Evolutionary conservation across 1,140 invertebrate genomes (phyloP), one percentile per base, ranked within the genome.

Genomic region (Heliconius congener): DNA sequence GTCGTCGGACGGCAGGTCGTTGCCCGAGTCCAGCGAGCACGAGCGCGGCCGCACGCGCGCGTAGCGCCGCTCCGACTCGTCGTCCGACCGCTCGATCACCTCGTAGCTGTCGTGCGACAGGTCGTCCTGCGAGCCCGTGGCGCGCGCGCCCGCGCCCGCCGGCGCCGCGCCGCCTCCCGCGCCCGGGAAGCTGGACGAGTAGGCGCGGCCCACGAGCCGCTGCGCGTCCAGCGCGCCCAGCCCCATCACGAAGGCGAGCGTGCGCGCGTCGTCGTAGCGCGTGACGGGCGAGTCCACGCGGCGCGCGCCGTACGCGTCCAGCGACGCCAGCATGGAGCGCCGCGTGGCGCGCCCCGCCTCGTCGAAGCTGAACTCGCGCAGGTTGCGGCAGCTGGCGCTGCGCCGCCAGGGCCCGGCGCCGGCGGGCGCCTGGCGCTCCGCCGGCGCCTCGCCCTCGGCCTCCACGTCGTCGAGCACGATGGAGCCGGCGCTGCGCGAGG

Each of bases 91-190:
- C 90, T 98, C 97, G 66, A 98, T 95, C 19, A 98, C 90, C 87
- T 98, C 98, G 90, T 98, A 98, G 82, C 97, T 98, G 91, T 98
- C 98, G 90, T 98, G 98, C 16, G 97, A 98, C 6, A 98, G 93
- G 94, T 98, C 97, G 88, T 98, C 98, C 89, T 98, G 97, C 2
- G 97, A 97, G 46, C 97, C 97, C 73, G 96, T 96, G 71, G 95
- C 94, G 75, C 19, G 30, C 71, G 71, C 52, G 57, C 57, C 60
- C 27, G 97, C 18, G 97, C 98, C 6, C 98, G 93, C 93, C 98
- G 97, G 88, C 98, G 97, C 89, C 98, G 97, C 2, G 97, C 96
- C 96, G 27, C 23, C 23, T 13, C 60, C 60, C 83, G 97, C 97
- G 46, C 97, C 97, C 11, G 97, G 97, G 91, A 98, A 98, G 86